phyloP scores from a whole-genome alignment of 2,797 vertebrate species.

The Karalla daura region DNA sequence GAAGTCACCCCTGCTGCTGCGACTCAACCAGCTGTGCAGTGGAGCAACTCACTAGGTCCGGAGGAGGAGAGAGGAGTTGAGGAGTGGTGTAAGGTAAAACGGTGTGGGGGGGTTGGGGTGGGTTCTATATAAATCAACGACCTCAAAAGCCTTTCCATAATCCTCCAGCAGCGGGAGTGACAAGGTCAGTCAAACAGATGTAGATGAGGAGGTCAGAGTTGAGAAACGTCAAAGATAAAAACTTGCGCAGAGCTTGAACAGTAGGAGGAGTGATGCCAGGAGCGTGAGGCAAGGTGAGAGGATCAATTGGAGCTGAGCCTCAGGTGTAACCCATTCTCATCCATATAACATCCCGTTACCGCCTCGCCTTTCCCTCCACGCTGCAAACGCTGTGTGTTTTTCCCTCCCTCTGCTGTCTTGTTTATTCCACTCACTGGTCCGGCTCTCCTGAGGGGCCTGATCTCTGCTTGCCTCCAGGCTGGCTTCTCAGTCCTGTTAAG shows the following conservation, averaged over 20 bases:
- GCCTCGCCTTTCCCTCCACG: constrained; percentile 14
- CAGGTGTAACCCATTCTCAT: constrained; percentile 64
- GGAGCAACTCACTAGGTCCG: constrained; percentile 32
- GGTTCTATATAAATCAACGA: constrained; percentile 37
- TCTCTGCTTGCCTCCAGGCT: constrained; percentile 60
- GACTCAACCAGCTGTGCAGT: constrained; percentile 34
- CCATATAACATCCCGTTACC: constrained; percentile 56
- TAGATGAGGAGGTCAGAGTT: constrained; percentile 47
- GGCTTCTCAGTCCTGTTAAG: constrained; percentile 63
- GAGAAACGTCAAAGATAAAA: constrained; percentile 49
- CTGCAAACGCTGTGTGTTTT: constrained; percentile 39
- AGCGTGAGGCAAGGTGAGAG: constrained; percentile 60
- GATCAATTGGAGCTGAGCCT: constrained; percentile 72
- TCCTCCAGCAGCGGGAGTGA: constrained; percentile 45
- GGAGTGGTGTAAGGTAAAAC: constrained; percentile 28
- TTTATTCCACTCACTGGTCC: constrained; percentile 70
- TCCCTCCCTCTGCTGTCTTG: constrained; percentile 49
- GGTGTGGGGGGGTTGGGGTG: too few species aligned
- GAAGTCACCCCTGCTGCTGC: constrained; percentile 29
- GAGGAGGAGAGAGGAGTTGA: constrained; percentile 19
- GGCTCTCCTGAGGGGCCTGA: constrained; percentile 62
- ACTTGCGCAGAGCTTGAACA: constrained; percentile 43
- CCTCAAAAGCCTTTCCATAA: constrained; percentile 43
- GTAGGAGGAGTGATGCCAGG: constrained; percentile 42
- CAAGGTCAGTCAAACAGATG: constrained; percentile 57